phyloP scores from a whole-genome alignment of 2,797 vertebrate genomes.

The Pagetopsis macropterus region DNA sequence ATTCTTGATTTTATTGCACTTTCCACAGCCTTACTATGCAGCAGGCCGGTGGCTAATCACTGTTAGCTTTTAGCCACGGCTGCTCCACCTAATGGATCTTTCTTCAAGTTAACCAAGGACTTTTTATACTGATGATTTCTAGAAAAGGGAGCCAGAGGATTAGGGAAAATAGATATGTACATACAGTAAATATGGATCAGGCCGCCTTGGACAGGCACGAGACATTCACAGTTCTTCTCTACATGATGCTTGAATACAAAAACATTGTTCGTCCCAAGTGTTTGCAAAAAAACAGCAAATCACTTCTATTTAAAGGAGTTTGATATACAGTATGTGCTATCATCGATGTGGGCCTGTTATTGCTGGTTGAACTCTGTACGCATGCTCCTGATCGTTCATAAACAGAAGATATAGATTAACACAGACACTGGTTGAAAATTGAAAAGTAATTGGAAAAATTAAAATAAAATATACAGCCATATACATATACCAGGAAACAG shows the following conservation, averaged over 20 bases:
- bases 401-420: constrained; percentile 53
- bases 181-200: constrained; percentile 64
- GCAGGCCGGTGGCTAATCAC: constrained; percentile 20
- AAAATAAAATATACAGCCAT: constrained; percentile 20
- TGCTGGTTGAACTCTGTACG: constrained; percentile 63
- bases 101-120: constrained; percentile 47
- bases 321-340: constrained; percentile 57
- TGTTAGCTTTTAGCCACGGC: constrained; percentile 6
- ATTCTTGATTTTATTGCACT: constrained; percentile 72
- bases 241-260: constrained; percentile 69
- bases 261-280: constrained; percentile 51
- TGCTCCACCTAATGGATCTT: constrained; percentile 44
- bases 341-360: constrained; percentile 58
- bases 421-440: constrained; percentile 58
- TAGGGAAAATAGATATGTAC: constrained; percentile 62
- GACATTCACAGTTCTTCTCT: constrained; percentile 74
- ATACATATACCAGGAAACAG: constrained; percentile 14
- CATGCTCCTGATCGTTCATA: constrained; percentile 38
- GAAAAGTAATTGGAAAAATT: constrained; percentile 45
- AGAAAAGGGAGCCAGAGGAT: constrained; percentile 36
- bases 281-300: constrained; percentile 66
- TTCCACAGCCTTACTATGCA: constrained; percentile 55
- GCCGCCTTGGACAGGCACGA: constrained; percentile 76
- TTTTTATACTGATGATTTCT: constrained; percentile 40
- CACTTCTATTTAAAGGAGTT: constrained; percentile 31